Base-by-base conservation (phyloP, 2,888 invertebrate species). In the Griposia aprilina region DNA sequence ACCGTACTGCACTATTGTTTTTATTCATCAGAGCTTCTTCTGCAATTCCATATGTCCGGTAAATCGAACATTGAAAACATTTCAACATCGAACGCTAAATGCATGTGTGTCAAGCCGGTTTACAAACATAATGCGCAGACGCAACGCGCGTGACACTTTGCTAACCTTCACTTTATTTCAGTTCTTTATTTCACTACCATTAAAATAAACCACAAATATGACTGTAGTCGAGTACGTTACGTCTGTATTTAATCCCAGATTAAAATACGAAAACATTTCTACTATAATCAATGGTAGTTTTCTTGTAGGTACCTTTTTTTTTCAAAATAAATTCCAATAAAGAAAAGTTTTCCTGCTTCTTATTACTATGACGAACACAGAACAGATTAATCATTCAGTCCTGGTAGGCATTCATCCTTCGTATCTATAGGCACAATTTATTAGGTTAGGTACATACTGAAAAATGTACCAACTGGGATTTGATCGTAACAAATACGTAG, bases 401-500 rank as follows among this genome's bases (percentile, higher is more conserved):
- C 73, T 83, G 72, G 69, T 65, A 80, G 68, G 63, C 66, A 73
- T 79, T 75, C 80, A 85, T 76, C 48, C 70, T 71, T 70, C 72
- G 71, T 78, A 75, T 82, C 67, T 57, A 67, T 75, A 79, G 68
- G 76, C 74, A 74, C 59, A 78, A 81, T 87, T 81, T 85, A 81
- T 83, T 70, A 77, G 66, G 75, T 70, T 72, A 62, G 63, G 70
- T 78, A 80, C 68, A 62, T 78, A 66, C 75, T 80, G 80, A 81
- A 74, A 87, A 80, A 78, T 79, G 66, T 79, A 76, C 72, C 76
- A 67, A 78, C 76, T 81, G 78, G 82, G 80, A 78, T 80, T 88
- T 86, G 74, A 86, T 80, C 73, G 63, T 71, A 83, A 84, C 81
- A 87, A 85, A 85, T 84, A 87, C 80, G 80, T 78, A 80, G 66